Evolutionary conservation across 53 echinoderm and acorn worm species (phyloP), one percentile per base, ranked within the genome.

Genomic region (Holothuria scabra): DNA sequence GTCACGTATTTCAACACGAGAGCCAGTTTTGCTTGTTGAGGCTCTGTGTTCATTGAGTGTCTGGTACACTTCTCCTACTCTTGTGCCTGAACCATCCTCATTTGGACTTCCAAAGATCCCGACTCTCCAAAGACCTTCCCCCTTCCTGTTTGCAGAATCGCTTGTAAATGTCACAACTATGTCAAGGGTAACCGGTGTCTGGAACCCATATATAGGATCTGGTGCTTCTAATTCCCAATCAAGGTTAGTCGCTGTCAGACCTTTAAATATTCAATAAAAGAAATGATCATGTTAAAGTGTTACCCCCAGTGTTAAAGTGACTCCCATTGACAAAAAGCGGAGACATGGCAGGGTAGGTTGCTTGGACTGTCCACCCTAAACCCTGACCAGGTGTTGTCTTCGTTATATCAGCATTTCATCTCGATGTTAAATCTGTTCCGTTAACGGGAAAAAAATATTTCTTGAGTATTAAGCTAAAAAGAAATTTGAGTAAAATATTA

Each of bases 81-180:
- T 64, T 18, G 28, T 9, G 21, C 65, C 65, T 12, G 28, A 26
- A 64, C 65, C 65, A 28, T 64, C 65, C 12, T 28, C 31, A 64
- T 64, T 64, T n/a, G 65, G 28, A 31, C 65, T n/a, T 26, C 65
- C 65, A 31, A 64, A 64, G 28, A 64, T 28, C 5, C 65, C 31
- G 13, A 64, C 65, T 9, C 86, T 62, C 86, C 86, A 86, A 32
- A 86, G 66, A 1, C 79, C 67, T 24, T 64, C 23, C 8, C 86
- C 86, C 8, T 31, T 64, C 12, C 28, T 28, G 31, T 64, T 26
- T 0, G 28, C 31, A 12, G 65, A 64, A 25, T 66, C 86, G 34
- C 79, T 79, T 20, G 56, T 57, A 34, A 86, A 86, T 6, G 20
- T n/a, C 49, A 34, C 66, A 1, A 46, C 76, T 25, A 41, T 62